Evolutionary conservation across 1,140 invertebrate genomes (phyloP), one percentile per base, ranked within the genome.

Genomic region (Phymastichus coffea): DNA sequence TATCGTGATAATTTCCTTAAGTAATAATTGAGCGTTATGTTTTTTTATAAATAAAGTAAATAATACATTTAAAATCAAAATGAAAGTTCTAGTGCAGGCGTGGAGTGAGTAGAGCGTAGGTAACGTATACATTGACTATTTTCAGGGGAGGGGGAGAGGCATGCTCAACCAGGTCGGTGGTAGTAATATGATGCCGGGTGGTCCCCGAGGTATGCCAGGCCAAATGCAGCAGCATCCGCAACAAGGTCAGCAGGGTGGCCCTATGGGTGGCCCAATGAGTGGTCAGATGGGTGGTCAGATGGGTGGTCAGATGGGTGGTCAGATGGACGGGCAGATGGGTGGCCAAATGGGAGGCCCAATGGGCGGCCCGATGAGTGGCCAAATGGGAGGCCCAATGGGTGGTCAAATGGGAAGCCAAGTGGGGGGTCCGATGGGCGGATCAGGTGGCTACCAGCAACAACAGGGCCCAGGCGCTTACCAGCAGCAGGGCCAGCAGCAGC

Each of bases 61-160:
- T n/a, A n/a, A n/a, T n/a, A n/a, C n/a, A n/a, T n/a, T n/a, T n/a
- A n/a, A n/a, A n/a, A n/a, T n/a, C n/a, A n/a, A n/a, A n/a, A n/a
- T n/a, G n/a, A n/a, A n/a, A n/a, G n/a, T n/a, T n/a, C n/a, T n/a
- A n/a, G n/a, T n/a, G n/a, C n/a, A n/a, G n/a, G n/a, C n/a, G n/a
- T n/a, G n/a, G n/a, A n/a, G n/a, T n/a, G n/a, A n/a, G n/a, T n/a
- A n/a, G n/a, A n/a, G n/a, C n/a, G n/a, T n/a, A n/a, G n/a, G n/a
- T n/a, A n/a, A n/a, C n/a, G n/a, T n/a, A n/a, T n/a, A n/a, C n/a
- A n/a, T n/a, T n/a, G n/a, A n/a, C n/a, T n/a, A n/a, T 28, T 44
- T 79, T 59, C 73, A 83, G 82, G 81, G 79, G 83, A 84, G 80
- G 82, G 82, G 81, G 81, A 83, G 78, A 80, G 74, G 76, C 73